phyloP scores from a whole-genome alignment of 2,113 vertebrate species.

The Gobius niger region DNA sequence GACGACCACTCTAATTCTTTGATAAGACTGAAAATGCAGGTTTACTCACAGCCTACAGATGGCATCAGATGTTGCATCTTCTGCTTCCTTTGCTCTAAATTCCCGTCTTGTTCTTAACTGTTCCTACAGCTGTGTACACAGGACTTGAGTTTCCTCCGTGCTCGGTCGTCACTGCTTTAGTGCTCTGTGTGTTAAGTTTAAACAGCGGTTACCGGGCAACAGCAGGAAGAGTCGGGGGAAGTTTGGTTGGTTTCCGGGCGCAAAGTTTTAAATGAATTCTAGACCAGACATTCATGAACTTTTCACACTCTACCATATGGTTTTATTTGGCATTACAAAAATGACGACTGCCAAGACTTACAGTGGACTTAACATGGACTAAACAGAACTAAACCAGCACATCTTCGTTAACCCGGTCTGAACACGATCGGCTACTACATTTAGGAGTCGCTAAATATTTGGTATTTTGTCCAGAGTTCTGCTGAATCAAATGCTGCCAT shows the following conservation, averaged over 20 bases:
- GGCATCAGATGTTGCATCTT: conserved; percentile 43
- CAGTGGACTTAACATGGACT: no score
- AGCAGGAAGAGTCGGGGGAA: conserved; percentile 30
- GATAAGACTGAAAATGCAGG: neutral
- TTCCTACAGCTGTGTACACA: conserved; percentile 53
- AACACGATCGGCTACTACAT: no score
- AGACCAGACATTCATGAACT: no score
- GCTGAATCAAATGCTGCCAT: no score
- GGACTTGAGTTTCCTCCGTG: conserved; percentile 29
- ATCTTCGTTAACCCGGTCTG: no score
- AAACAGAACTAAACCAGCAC: no score
- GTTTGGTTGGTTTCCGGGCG: conserved; percentile 16
- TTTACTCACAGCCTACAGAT: conserved; percentile 47
- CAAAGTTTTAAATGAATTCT: neutral
- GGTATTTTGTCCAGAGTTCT: no score
- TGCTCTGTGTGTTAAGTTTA: conserved; percentile 37
- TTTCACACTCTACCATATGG: no score
- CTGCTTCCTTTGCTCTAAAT: conserved; percentile 16
- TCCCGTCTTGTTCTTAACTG: conserved; percentile 34
- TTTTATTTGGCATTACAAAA: neutral
- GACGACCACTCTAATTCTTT: neutral
- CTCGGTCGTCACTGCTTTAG: conserved; percentile 28
- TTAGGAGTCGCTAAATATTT: no score
- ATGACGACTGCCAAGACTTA: no score
- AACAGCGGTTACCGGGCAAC: conserved; percentile 58